Evolutionary conservation across 1,140 invertebrate species (phyloP).

Genomic region (Trichonephila clavata): DNA sequence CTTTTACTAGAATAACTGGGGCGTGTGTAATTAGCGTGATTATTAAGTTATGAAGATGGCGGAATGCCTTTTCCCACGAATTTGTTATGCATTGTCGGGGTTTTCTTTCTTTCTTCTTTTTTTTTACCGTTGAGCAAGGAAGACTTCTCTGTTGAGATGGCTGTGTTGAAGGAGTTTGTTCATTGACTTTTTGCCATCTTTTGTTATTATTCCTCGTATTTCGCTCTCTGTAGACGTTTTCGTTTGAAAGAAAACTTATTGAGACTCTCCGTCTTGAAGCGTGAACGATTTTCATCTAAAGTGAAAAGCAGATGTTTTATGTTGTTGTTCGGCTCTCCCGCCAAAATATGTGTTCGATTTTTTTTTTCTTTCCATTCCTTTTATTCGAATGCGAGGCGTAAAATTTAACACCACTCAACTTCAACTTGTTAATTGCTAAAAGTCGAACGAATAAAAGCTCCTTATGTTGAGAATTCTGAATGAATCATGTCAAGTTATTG

Average conservation of each 20-base stretch:
- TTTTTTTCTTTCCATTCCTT: not conserved
- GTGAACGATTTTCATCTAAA: slow-evolving; percentile 14
- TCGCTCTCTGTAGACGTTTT: not conserved
- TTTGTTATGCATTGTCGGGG: slow-evolving; percentile 63
- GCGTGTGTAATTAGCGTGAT: slow-evolving; percentile 68
- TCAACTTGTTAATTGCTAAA: not conserved
- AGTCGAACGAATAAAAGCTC: not conserved
- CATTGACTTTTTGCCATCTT: slow-evolving; percentile 60
- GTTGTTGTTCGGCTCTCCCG: not conserved
- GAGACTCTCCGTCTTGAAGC: not conserved
- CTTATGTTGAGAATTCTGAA: not conserved
- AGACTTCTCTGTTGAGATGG: not conserved
- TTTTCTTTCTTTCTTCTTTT: not conserved
- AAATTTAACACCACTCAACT: not conserved
- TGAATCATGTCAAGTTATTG: not conserved
- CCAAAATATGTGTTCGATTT: not conserved
- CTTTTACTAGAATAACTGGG: slow-evolving; percentile 40
- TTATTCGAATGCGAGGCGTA: not conserved
- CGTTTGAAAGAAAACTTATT: slow-evolving; percentile 22
- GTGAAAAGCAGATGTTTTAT: slow-evolving; percentile 24
- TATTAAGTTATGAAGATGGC: slow-evolving; percentile 68
- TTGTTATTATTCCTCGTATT: not conserved
- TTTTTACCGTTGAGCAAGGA: not conserved
- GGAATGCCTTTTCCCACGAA: slow-evolving; percentile 61
- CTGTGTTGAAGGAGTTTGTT: not conserved